phyloP scores from a whole-genome alignment of 2,888 invertebrate species.

The Baccha elongata region DNA sequence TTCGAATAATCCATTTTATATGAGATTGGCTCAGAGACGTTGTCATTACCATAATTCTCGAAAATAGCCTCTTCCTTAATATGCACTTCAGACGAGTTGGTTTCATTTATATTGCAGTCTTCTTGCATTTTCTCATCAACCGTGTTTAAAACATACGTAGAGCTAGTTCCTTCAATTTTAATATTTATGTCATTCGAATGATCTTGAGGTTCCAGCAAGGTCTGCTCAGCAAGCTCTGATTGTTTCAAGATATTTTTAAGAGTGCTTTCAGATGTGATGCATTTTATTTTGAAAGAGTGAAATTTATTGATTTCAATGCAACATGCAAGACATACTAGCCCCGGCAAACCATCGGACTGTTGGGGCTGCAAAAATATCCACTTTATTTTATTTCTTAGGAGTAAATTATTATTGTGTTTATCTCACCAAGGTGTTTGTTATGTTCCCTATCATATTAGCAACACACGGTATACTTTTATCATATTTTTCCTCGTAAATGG shows the following conservation, averaged over 20 bases:
- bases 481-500: not conserved
- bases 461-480: not conserved
- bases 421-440: slow-evolving; percentile 1
- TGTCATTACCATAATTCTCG: too few relatives aligned
- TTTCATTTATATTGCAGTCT: too few relatives aligned
- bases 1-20: not conserved
- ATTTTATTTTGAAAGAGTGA: slow-evolving; percentile 1
- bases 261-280: not conserved
- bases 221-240: not conserved
- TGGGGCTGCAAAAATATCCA: not conserved
- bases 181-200: too few relatives aligned
- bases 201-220: too few relatives aligned
- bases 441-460: not conserved
- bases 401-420: not conserved
- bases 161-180: too few relatives aligned
- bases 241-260: not conserved
- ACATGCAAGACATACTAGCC: not conserved
- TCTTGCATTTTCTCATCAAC: too few relatives aligned
- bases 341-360: not conserved
- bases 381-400: not conserved
- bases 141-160: too few relatives aligned
- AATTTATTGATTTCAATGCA: not conserved
- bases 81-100: too few relatives aligned
- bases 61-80: too few relatives aligned
- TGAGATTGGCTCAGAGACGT: too few relatives aligned